These are phyloP conservation scores for Sturmia bella DNA, from an alignment of 2,888 invertebrate genomes.

Conservation along the genomic window DNA sequence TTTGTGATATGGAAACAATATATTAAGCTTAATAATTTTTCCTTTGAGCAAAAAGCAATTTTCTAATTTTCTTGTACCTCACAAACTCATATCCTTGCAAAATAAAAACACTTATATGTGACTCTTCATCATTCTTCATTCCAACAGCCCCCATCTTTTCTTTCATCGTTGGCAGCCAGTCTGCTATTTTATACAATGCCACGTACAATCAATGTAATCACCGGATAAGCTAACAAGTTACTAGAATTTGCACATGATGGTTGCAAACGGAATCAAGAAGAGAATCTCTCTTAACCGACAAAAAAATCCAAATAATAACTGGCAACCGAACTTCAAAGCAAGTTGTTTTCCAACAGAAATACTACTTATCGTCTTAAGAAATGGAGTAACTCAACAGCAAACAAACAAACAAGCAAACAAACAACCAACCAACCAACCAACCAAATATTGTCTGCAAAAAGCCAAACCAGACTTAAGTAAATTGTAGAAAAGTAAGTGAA, in stretches of 20 bases:
- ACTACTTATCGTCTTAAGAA: slow-evolving; percentile 48
- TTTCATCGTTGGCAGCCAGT: slow-evolving; percentile 23
- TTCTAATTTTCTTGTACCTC: background rate
- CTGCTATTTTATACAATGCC: slow-evolving; percentile 68
- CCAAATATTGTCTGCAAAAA: slow-evolving; percentile 55
- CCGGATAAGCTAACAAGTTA: slow-evolving; percentile 82
- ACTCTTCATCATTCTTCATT: background rate
- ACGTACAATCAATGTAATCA: slow-evolving; percentile 82
- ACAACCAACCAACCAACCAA: slow-evolving; percentile 24
- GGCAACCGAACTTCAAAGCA: slow-evolving; percentile 54
- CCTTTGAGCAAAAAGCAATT: background rate
- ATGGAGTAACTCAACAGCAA: background rate
- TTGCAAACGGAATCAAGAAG: slow-evolving; percentile 46
- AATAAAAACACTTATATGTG: slow-evolving; percentile 29
- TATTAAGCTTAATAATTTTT: too few relatives aligned
- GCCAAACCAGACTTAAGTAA: slow-evolving; percentile 42
- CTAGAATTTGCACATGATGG: slow-evolving; percentile 78
- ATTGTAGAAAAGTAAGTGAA: slow-evolving; percentile 49
- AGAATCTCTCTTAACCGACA: slow-evolving; percentile 21
- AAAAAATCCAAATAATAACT: slow-evolving; percentile 37
- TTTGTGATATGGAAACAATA: too few relatives aligned
- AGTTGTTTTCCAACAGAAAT: slow-evolving; percentile 36
- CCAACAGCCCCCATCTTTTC: slow-evolving; percentile 7
- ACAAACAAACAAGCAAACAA: background rate
- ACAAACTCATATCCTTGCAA: slow-evolving; percentile 18